Conservation (phyloP, 2,113 vertebrate species). For the Phyllopteryx taeniolatus region DNA sequence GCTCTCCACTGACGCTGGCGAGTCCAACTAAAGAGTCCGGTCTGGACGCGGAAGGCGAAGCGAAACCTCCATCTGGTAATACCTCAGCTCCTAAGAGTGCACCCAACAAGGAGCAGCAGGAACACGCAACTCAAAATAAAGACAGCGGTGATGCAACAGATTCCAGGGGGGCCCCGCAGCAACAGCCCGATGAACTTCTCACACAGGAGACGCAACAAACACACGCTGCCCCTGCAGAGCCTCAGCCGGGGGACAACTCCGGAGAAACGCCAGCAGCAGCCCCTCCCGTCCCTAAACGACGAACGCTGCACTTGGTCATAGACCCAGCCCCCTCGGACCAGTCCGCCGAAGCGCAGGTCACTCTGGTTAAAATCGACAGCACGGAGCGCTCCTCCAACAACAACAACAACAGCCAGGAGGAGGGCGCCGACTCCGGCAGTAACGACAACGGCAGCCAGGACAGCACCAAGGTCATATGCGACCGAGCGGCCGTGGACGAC, state of each 20-base stretch:
- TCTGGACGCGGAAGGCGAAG: background rate
- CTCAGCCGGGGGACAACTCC: slow-evolving; percentile 16
- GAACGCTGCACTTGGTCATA: slow-evolving; percentile 77
- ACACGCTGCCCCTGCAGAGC: slow-evolving; percentile 10
- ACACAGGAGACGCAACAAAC: slow-evolving; percentile 18
- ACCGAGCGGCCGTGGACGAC: slow-evolving; percentile 41
- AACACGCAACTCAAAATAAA: background rate
- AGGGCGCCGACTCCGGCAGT: slow-evolving; percentile 29
- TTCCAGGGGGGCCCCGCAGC: slow-evolving; percentile 10
- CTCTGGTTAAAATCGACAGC: slow-evolving; percentile 52
- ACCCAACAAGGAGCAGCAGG: slow-evolving; percentile 17
- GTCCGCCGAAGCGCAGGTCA: slow-evolving; percentile 48
- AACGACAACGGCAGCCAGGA: slow-evolving; percentile 58
- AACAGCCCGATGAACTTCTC: slow-evolving; percentile 20
- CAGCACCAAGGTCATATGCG: slow-evolving; percentile 64
- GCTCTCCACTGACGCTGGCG: slow-evolving; percentile 38
- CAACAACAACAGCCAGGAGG: slow-evolving; percentile 4
- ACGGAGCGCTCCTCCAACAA: background rate
- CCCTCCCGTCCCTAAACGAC: slow-evolving; percentile 84
- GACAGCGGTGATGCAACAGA: slow-evolving; percentile 33
- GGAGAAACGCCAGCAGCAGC: slow-evolving; percentile 14
- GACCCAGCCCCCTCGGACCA: slow-evolving; percentile 27
- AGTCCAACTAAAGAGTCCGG: slow-evolving; percentile 2
- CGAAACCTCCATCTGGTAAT: slow-evolving; percentile 5
- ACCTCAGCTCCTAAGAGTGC: slow-evolving; percentile 17